Evolutionary conservation across 2,797 vertebrate genomes (phyloP), one percentile per base, ranked within the genome.

Genomic region (Ceyx erithaca): DNA sequence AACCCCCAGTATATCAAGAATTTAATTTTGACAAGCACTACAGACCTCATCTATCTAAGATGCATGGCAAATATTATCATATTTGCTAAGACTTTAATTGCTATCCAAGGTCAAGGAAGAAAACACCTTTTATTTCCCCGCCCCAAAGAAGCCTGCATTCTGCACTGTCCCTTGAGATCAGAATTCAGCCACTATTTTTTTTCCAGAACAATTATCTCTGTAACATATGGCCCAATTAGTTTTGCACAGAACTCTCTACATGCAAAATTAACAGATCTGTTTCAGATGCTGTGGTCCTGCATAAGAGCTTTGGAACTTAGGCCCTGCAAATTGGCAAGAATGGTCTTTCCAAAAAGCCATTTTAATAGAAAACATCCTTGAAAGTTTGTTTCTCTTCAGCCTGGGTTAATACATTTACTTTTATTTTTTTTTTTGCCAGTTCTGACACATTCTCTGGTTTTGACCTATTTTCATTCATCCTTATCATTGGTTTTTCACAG

Each of bases 121-220:
- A 25, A 85, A 52, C 3, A 2, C 1, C 48, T 31, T 49, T 5
- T 6, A 7, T 7, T 18, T 3, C 4, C 2, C 20, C 3, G n/a
- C 4, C 2, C 20, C 22, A 41, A 31, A 66, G 23, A 37, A 73
- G 61, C 35, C 28, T 55, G n/a, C 7, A 18, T 45, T 63, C 57
- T 61, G 33, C 52, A 31, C 14, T 20, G 9, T 48, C 19, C 33
- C 52, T 59, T 35, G 26, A 85, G 35, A 62, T 57, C 37, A 69
- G 26, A 62, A 45, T 41, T 9, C 12, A 46, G 63, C 8, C 28
- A 40, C 49, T 15, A 57, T 12, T 16, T 54, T 40, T 40, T n/a
- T 59, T 68, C 40, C 45, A 73, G 26, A 82, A 45, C 18, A 75
- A 48, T 20, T 14, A 28, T 8, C 23, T 40, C 59, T 41, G 12